Base-by-base conservation (phyloP, 2,888 invertebrate genomes). In the Lycophotia porphyrea region DNA sequence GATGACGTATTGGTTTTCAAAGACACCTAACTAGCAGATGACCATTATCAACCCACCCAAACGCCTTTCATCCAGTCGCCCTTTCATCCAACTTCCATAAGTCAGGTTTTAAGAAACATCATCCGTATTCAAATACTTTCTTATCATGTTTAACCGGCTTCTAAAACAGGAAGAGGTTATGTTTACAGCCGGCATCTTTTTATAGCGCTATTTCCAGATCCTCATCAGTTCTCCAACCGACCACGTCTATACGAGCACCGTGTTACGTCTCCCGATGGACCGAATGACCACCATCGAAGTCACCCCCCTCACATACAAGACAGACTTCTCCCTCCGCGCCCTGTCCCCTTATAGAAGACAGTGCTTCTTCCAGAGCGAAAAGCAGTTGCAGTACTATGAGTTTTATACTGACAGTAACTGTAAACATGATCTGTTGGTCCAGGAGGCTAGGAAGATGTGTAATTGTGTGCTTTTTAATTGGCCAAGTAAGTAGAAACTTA, bases 331-430 rank as follows among this genome's bases (percentile, higher is more conserved):
- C 0, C 90, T 96, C 9, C 91, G 93, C 27, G 77, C 90, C 0
- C 82, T 96, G 8, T 82, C 91, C 0, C 94, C 96, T 0, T 92
- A 93, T 18, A 90, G 92, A 65, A 89, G 96, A 24, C 95, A 95
- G 70, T 96, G 96, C 84, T 95, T 92, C 92, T 96, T 96, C 84
- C 95, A 96, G 79, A 93, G 93, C 47, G 96, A 96, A 80, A 92
- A 93, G 71, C 90, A 89, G 36, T 84, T 96, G 39, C 91, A 94
- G 27, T 94, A 94, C 74, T 96, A 94, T 66, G 91, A 93, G 78
- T 96, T 95, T 44, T 97, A 97, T 83, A 97, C 97, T 1, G 96
- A 97, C 76, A 94, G 94, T 47, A 97, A 97, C 78, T 97, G 97
- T 82, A 95, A 97, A 80, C 93, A 96, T 74, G 97, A 97, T 78